Evolutionary conservation across 2,888 invertebrate genomes (phyloP), one percentile per base, ranked within the genome.

Genomic region (Drosophila nr. fundita): DNA sequence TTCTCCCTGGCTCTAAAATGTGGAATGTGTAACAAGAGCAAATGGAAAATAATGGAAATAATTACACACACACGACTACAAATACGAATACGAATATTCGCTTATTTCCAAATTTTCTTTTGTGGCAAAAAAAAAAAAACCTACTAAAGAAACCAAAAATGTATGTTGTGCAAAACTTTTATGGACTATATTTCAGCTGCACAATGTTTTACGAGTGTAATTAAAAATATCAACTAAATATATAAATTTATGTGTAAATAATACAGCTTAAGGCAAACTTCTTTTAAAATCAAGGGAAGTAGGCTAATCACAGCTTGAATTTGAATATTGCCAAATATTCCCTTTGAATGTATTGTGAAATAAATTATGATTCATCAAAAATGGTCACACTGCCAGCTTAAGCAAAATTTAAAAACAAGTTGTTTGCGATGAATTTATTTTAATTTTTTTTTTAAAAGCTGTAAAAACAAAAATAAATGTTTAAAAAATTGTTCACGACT

Each of bases 111-210:
- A 72, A 73, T 75, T 75, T 79, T 49, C 58, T 63, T 59, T 74
- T 75, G 57, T 64, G 77, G 70, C 70, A 40, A 59, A 53, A 49
- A 48, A 49, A 60, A 32, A 36, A 40, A 57, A 49, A 50, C 10
- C 0, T 10, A 27, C 45, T 48, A 53, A 50, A 45, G 40, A 36
- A 21, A 7, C 45, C 4, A 55, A 52, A 58, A 36, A 27, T 69
- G 57, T 65, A 54, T 60, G 64, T 74, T 78, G 72, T 63, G 79
- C 40, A 72, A 68, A 65, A 61, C 18, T 73, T 73, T 52, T 52
- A 68, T 57, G 53, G 48, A 58, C 38, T 27, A 32, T 27, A 11
- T 32, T 32, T 60, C 27, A 62, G 48, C 38, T 21, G 29, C 49
- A 49, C 53, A 61, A 48, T 24, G 30, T 32, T 54, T 68, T 59